Evolutionary conservation across 2,113 vertebrate genomes (phyloP).

Genomic region (Thermophis baileyi): DNA sequence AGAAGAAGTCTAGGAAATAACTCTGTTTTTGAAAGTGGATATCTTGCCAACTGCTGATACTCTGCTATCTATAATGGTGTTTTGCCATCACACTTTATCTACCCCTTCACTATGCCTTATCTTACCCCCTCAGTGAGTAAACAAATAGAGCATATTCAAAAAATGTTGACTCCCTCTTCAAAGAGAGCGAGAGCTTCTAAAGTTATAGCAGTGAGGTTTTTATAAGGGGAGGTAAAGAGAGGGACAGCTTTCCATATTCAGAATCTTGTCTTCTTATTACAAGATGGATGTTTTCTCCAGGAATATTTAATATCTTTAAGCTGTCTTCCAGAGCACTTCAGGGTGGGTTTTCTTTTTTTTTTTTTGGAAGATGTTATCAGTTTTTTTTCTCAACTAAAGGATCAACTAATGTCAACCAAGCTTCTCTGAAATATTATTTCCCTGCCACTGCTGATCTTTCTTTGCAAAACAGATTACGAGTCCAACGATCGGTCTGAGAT

Average conservation of each 20-base stretch:
- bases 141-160: constrained; percentile 17
- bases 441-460: neutral
- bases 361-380: neutral
- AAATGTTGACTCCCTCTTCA: neutral
- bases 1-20: constrained; percentile 5
- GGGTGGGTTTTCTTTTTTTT: neutral
- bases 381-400: no score
- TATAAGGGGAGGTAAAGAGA: neutral
- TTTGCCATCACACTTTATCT: constrained; percentile 25
- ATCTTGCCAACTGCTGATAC: constrained; percentile 15
- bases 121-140: neutral
- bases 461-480: neutral
- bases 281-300: neutral
- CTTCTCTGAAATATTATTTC: neutral
- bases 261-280: neutral
- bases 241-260: neutral
- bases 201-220: neutral
- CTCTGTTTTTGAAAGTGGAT: constrained; percentile 3
- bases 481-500: neutral
- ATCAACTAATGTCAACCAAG: neutral
- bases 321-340: neutral
- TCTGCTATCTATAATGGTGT: constrained; percentile 23
- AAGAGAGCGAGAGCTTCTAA: neutral
- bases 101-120: neutral
- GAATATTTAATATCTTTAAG: neutral